Base-by-base conservation (phyloP, 2,797 vertebrate species). In the Brotula barbata region DNA sequence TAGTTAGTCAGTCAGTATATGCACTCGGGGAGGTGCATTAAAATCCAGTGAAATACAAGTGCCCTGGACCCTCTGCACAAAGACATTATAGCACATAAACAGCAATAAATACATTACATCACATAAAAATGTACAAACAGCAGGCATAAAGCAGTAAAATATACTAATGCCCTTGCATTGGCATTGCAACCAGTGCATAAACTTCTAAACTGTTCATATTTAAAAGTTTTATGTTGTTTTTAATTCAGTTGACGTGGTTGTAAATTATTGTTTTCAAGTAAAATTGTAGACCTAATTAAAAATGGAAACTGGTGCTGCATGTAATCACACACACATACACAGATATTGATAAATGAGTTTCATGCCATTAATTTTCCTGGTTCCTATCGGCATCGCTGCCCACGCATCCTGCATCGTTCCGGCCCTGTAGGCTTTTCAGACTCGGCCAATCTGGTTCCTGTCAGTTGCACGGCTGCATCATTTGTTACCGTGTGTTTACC, bases 401-500 rank as follows among this genome's bases (percentile, higher is more conserved):
- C 37, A 20, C 52, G 40, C 10, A 41, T 44, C 68, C 17, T 37
- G 54, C 36, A 50, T 64, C 54, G 37, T 69, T 70, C 44, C 56
- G 44, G 46, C 64, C 61, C 61, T 62, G 22, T 0, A 67, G 74
- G 71, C 68, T 71, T 22, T 11, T 75, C 55, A 62, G 68, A 72
- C 66, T 73, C 36, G 50, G 64, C 59, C 61, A 49, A 20, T 75
- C 59, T 58, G 68, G 59, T 56, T 60, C 48, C 77, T 78, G 73
- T 83, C 72, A 69, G 7, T 61, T 37, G 21, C 21, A 70, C 57
- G n/a, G 51, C 62, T 64, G 64, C 64, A 56, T 75, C 56, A 31
- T 67, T 75, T 73, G 59, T 54, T 21, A 60, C 58, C 71, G 74
- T 68, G 75, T 74, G 73, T 66, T 73, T 64, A 37, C 51, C 46